These are phyloP conservation scores for Anthophora plumipes DNA, from an alignment of 2,888 invertebrate species.

Conservation along the genomic window DNA sequence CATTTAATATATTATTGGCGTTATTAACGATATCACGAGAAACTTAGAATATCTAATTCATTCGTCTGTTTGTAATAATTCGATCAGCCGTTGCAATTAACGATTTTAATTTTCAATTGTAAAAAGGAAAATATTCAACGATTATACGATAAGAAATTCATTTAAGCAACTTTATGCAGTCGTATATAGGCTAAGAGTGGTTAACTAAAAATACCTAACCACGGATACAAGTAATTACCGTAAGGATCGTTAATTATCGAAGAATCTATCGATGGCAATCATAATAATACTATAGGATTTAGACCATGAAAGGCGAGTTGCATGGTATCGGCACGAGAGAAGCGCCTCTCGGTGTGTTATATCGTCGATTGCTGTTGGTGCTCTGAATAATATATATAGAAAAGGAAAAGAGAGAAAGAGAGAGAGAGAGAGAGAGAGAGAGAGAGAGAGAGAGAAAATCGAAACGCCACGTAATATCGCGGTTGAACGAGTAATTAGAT, in stretches of 20 bases:
- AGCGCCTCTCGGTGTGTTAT: too few species aligned
- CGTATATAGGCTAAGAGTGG: constrained; percentile 7
- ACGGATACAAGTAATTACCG: constrained; percentile 28
- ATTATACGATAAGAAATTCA: too few species aligned
- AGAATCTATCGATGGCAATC: constrained; percentile 21
- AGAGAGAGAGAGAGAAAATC: background rate
- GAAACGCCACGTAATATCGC: constrained; percentile 9
- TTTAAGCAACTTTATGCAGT: background rate
- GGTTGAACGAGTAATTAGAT: constrained; percentile 16
- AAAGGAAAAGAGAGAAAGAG: background rate
- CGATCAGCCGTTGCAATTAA: too few species aligned
- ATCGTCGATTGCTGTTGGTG: constrained; percentile 24
- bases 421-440: background rate
- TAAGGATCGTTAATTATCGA: constrained; percentile 24
- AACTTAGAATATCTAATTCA: too few species aligned
- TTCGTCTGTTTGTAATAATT: too few species aligned
- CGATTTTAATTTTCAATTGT: too few species aligned
- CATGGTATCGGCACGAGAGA: constrained; percentile 18
- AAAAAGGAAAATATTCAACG: too few species aligned
- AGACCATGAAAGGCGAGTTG: constrained; percentile 27
- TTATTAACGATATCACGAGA: too few species aligned
- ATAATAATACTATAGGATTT: constrained; percentile 31
- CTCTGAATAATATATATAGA: background rate
- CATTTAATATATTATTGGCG: too few species aligned
- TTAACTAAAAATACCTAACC: background rate